Conservation (phyloP, 2,113 vertebrate species). For the Passer montanus region DNA sequence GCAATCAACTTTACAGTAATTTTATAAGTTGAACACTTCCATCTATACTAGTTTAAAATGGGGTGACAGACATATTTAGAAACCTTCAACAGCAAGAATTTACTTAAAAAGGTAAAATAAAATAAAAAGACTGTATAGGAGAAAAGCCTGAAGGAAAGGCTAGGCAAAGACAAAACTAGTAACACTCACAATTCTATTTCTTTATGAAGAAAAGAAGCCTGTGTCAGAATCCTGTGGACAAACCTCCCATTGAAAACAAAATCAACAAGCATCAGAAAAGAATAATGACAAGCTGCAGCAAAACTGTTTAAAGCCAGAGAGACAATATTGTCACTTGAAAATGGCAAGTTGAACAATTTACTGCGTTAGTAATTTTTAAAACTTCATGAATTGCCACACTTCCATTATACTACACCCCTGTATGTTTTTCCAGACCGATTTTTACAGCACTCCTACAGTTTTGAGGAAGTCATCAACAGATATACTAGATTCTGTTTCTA, state of each 20-base stretch:
- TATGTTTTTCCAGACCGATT: neutral
- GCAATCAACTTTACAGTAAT: neutral
- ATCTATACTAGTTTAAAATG: neutral
- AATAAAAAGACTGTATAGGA: neutral
- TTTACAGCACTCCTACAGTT: neutral
- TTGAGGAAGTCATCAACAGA: neutral
- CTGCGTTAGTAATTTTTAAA: neutral
- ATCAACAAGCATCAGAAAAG: neutral
- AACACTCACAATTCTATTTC: neutral
- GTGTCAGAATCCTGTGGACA: neutral
- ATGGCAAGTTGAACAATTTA: neutral
- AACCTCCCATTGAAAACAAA: conserved; percentile 9
- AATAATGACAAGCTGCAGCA: neutral
- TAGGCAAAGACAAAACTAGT: neutral
- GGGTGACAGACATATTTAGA: neutral
- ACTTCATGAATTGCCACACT: neutral
- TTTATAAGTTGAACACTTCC: neutral
- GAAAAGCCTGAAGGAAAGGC: neutral
- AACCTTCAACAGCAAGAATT: neutral
- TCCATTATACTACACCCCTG: neutral
- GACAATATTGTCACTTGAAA: neutral
- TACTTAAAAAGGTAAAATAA: neutral
- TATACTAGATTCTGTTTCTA: neutral
- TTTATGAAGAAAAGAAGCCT: neutral
- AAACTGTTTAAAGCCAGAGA: neutral